Base-by-base conservation (phyloP, 2,797 vertebrate species). In the Loris lydekkerianus region DNA sequence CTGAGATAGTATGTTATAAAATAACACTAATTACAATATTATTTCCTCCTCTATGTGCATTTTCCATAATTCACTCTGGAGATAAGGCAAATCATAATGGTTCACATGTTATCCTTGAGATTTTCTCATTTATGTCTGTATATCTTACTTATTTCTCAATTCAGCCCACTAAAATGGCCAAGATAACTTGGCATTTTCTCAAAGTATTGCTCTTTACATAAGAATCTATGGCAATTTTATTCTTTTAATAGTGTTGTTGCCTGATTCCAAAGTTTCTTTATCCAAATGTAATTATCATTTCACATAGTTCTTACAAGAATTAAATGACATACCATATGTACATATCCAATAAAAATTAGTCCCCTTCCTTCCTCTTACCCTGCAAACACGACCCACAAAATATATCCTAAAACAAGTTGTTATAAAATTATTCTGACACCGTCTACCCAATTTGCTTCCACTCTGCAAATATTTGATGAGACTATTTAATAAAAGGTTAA, bases 111-210 rank as follows among this genome's bases (percentile, higher is more conserved):
- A 58, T n/a, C 65, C 75, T 70, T 93, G 46, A 82, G 60, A 93
- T 87, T 85, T 94, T 92, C 84, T 69, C 69, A 88, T 21, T 72
- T 70, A 61, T 10, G 60, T 67, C 67, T 86, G 86, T 25, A 40
- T 46, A 91, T 61, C 20, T 88, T 80, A 91, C 27, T 91, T 90
- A 78, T 86, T 95, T 93, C 72, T 93, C 49, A 95, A 49, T 69
- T 92, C 21, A 78, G 23, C 15, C 34, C 56, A 93, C 40, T 75
- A 70, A 23, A 82, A 65, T 58, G 20, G 56, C 60, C 73, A 91
- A 65, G 34, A 49, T 65, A 91, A 86, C 25, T 7, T 92, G 65
- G 43, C 53, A 72, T 81, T 67, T 86, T 88, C 84, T 93, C 67
- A 61, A 80, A 80, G 34, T 40, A 29, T 7, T 81, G 34, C 27